Percentiles rank a stretch among this genome's conserved stretches.
phyloP scores from a whole-genome alignment of 2,113 vertebrate species.

The Leptobrachium ailaonicum region DNA sequence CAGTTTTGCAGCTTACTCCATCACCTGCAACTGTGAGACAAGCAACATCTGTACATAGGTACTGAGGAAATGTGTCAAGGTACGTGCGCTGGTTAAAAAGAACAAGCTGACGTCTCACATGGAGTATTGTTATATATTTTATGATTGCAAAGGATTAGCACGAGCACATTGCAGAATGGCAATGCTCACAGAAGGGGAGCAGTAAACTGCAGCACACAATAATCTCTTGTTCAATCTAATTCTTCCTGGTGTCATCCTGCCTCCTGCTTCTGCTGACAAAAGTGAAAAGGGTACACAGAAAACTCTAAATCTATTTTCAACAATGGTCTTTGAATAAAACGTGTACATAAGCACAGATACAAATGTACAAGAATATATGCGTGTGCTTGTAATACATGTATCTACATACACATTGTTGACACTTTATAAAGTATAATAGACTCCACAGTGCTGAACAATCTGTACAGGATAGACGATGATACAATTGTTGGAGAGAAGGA shows the following conservation, averaged over 20 bases:
- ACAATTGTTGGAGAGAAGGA: too few relatives aligned
- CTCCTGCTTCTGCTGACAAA: conserved; percentile 7
- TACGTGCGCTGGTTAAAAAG: conserved; percentile 46
- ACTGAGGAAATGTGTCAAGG: conserved; percentile 26
- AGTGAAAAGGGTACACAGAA: background rate
- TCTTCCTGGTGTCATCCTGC: conserved; percentile 12
- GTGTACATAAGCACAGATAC: too few relatives aligned
- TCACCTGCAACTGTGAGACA: background rate
- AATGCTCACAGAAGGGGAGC: conserved; percentile 37
- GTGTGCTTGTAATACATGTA: too few relatives aligned
- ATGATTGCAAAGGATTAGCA: conserved; percentile 47
- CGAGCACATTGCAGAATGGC: conserved; percentile 40
- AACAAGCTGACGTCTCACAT: conserved; percentile 32
- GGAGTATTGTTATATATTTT: conserved; percentile 43
- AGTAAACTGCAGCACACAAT: background rate
- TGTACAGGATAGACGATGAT: too few relatives aligned
- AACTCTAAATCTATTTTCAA: background rate
- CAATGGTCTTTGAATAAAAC: background rate
- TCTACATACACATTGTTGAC: too few relatives aligned
- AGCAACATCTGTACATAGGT: conserved; percentile 1
- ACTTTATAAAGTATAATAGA: too few relatives aligned
- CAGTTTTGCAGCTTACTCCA: conserved; percentile 3
- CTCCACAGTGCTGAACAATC: too few relatives aligned
- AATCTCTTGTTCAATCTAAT: conserved; percentile 19
- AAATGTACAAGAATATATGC: too few relatives aligned